Conservation (phyloP, 2,113 vertebrate genomes). For the Phalacrocorax carbo region DNA sequence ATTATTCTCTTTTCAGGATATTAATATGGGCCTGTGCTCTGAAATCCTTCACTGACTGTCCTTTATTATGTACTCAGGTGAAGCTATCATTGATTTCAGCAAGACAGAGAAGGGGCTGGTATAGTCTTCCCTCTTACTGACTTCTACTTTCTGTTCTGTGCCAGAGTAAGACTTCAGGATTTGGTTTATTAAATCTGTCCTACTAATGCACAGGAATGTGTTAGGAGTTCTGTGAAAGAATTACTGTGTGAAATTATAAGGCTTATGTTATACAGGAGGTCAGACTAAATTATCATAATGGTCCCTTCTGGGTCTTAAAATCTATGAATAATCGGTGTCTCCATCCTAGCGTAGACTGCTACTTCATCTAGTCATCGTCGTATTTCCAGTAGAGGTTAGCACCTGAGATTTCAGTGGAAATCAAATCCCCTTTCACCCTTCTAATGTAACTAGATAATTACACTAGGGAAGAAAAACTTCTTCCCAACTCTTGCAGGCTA, state of each 20-base stretch:
- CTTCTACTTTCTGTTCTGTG: background rate
- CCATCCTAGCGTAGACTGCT: background rate
- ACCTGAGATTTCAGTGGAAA: constrained; percentile 25
- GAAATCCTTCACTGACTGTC: background rate
- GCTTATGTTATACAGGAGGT: background rate
- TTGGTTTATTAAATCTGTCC: background rate
- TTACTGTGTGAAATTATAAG: constrained; percentile 29
- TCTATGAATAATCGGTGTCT: background rate
- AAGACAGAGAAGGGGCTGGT: background rate
- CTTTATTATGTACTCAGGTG: background rate
- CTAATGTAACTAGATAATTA: constrained; percentile 23
- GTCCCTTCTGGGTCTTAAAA: constrained; percentile 38
- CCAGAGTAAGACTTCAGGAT: background rate
- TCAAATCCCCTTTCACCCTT: constrained; percentile 8
- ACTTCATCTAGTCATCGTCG: background rate
- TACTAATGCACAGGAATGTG: constrained; percentile 16
- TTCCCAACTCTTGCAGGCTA: background rate
- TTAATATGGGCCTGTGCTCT: background rate
- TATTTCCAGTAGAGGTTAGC: background rate
- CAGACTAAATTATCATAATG: constrained; percentile 47
- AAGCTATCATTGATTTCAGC: background rate
- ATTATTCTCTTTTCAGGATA: background rate
- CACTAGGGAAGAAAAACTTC: background rate
- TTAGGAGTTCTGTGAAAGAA: background rate
- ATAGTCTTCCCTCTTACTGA: background rate